Conservation (phyloP, 2,888 invertebrate genomes). For the Philereme vetulata region DNA sequence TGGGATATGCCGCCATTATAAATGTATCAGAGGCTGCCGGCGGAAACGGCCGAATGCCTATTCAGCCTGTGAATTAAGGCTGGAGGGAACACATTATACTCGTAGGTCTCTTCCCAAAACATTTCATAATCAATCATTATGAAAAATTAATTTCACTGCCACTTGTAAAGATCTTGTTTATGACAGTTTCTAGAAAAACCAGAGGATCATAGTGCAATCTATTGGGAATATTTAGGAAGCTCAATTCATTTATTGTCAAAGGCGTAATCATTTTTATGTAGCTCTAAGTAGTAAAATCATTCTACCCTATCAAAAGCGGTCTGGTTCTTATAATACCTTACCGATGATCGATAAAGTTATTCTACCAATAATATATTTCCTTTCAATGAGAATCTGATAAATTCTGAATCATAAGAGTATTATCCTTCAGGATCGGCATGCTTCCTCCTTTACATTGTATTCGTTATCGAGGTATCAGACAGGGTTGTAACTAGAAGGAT, state of each 20-base stretch:
- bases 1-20: conserved; percentile 51
- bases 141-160: no score
- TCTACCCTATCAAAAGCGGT: neutral
- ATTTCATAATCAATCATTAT: no score
- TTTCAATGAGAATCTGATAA: conserved; percentile 29
- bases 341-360: conserved; percentile 24
- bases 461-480: conserved; percentile 24
- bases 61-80: conserved; percentile 39
- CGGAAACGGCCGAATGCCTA: conserved; percentile 59
- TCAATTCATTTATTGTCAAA: no score
- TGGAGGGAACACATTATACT: neutral
- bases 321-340: conserved; percentile 1
- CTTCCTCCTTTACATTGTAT: conserved; percentile 31
- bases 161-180: no score
- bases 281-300: no score
- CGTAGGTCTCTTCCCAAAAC: no score
- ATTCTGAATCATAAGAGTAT: conserved; percentile 25
- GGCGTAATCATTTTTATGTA: no score
- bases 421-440: conserved; percentile 22
- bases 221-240: no score
- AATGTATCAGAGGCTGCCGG: conserved; percentile 59
- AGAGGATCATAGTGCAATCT: no score
- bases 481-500: neutral
- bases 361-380: conserved; percentile 19
- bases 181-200: no score